phyloP scores from a whole-genome alignment of 2,888 invertebrate genomes.

The Aphodius sticticus region DNA sequence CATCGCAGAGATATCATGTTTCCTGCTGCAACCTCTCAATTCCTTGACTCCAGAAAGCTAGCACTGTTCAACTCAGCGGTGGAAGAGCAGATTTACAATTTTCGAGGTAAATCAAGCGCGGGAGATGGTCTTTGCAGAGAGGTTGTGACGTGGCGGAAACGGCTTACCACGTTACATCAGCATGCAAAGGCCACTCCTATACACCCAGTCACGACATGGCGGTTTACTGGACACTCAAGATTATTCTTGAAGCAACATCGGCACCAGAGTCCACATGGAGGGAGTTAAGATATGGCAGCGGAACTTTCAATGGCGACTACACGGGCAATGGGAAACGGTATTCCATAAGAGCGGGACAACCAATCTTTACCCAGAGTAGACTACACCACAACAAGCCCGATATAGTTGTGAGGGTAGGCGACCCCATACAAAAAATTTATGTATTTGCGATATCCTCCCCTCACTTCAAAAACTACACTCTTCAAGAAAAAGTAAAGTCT shows the following conservation, averaged over 20 bases:
- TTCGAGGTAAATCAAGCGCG: slow-evolving; percentile 21
- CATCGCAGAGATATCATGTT: slow-evolving; percentile 30
- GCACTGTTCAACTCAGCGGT: slow-evolving; percentile 38
- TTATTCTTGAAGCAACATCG: slow-evolving; percentile 27
- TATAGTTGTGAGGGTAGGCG: not conserved
- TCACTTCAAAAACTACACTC: slow-evolving; percentile 31
- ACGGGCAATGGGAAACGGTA: not conserved
- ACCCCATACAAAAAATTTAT: slow-evolving; percentile 10
- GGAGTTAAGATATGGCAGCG: slow-evolving; percentile 33
- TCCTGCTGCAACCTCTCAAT: slow-evolving; percentile 31
- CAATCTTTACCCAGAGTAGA: too few relatives aligned
- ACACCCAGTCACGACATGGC: slow-evolving; percentile 42
- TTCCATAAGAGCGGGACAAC: too few relatives aligned
- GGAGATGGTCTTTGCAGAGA: slow-evolving; percentile 27
- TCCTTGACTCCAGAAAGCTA: slow-evolving; percentile 35
- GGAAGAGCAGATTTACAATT: slow-evolving; percentile 42
- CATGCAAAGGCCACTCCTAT: slow-evolving; percentile 38
- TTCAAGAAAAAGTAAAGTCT: slow-evolving; percentile 32
- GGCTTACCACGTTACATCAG: slow-evolving; percentile 42
- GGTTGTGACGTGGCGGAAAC: slow-evolving; percentile 38
- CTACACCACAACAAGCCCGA: slow-evolving; percentile 30
- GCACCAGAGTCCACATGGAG: slow-evolving; percentile 28
- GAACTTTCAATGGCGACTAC: slow-evolving; percentile 20
- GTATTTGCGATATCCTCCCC: slow-evolving; percentile 14
- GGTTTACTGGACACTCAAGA: slow-evolving; percentile 37